A percentile compares a stretch with the other conserved stretches of the same genome.
These are phyloP conservation scores for Decapterus maruadsi DNA, from an alignment of 2,797 vertebrate genomes.

Conservation along the genomic window DNA sequence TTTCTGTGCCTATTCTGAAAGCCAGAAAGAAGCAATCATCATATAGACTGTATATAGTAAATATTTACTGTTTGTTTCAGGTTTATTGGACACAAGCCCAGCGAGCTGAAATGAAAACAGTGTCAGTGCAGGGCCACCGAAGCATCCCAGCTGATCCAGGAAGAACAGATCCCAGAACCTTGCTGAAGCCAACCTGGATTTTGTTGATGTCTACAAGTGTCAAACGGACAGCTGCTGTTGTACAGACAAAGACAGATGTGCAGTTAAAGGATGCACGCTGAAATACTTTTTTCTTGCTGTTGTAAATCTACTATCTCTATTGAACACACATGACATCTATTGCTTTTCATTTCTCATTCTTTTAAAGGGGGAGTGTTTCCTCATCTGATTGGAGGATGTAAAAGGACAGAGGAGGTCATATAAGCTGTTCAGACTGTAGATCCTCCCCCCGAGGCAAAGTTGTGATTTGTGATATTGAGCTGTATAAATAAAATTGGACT, in stretches of 20 bases:
- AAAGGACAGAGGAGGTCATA: neutral
- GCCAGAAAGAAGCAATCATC: neutral
- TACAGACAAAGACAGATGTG: neutral
- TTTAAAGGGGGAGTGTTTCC: neutral
- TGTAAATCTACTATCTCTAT: neutral
- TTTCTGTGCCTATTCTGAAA: neutral
- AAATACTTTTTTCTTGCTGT: neutral
- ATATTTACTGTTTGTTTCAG: slow-evolving; percentile 25
- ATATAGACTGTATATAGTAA: neutral
- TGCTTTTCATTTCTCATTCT: neutral
- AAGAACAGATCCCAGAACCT: neutral
- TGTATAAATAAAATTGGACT: neutral
- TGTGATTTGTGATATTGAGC: neutral
- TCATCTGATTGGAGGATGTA: neutral
- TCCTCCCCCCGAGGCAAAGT: neutral
- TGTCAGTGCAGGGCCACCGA: neutral
- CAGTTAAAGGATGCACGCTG: neutral
- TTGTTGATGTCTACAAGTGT: slow-evolving; percentile 1
- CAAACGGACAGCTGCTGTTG: slow-evolving; percentile 1
- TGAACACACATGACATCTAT: neutral
- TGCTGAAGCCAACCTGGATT: neutral
- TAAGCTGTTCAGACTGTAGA: neutral
- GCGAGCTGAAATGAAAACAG: slow-evolving; percentile 9
- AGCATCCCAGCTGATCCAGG: neutral
- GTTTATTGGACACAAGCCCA: neutral